Evolutionary conservation across 1,140 invertebrate genomes (phyloP).

Genomic region (Brachionus rotundiformis): DNA sequence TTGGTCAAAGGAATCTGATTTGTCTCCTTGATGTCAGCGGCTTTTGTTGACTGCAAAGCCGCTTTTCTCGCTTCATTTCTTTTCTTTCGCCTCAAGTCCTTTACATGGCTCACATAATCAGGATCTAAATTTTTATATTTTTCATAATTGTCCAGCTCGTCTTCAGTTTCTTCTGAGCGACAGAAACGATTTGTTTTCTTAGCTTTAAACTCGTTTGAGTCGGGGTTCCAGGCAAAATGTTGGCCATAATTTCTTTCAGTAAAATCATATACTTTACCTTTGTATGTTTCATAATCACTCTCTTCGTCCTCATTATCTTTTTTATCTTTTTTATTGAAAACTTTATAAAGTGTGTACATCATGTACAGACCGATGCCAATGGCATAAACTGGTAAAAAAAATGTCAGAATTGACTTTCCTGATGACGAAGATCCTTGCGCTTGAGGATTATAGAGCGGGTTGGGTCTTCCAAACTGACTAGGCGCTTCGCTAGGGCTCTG

Average conservation of each 20-base stretch:
- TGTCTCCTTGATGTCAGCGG: neutral
- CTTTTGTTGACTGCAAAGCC: slow-evolving; percentile 13
- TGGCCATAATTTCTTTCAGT: slow-evolving; percentile 2
- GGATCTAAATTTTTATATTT: slow-evolving; percentile 29
- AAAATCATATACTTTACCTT: slow-evolving; percentile 14
- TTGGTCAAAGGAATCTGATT: neutral
- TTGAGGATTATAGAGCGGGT: slow-evolving; percentile 15
- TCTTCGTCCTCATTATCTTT: slow-evolving; percentile 31
- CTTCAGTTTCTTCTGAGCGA: neutral
- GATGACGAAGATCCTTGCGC: slow-evolving; percentile 8
- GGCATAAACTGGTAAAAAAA: slow-evolving; percentile 47
- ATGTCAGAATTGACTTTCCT: slow-evolving; percentile 39
- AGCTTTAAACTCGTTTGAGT: neutral
- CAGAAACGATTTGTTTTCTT: neutral
- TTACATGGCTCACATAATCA: slow-evolving; percentile 17
- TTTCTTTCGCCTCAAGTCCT: neutral
- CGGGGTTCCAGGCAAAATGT: neutral
- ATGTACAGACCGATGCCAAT: slow-evolving; percentile 51
- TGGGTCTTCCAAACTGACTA: neutral
- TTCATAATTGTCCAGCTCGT: slow-evolving; percentile 31
- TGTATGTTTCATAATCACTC: slow-evolving; percentile 15
- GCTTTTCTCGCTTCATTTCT: neutral
- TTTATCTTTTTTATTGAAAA: slow-evolving; percentile 47
- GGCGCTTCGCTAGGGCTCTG: neutral
- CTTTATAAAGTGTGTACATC: slow-evolving; percentile 48